Base-by-base conservation (phyloP, 2,797 vertebrate genomes). In the Eulemur coronatus region DNA sequence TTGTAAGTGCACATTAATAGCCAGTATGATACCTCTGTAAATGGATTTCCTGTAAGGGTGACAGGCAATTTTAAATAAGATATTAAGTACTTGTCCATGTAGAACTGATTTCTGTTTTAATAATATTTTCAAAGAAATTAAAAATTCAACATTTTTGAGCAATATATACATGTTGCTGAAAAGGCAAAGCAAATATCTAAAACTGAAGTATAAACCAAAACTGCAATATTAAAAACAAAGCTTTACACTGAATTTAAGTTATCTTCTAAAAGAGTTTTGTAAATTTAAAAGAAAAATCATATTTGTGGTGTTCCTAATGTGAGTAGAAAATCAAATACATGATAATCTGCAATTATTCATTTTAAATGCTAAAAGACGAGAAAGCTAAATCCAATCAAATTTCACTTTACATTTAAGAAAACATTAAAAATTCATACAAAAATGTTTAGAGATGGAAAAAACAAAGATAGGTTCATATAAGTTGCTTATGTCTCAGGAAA, bases 301-400 rank as follows among this genome's bases (percentile, higher is more conserved):
- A 87, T 28, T 52, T 95, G n/a, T 30, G 75, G 11, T 82, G 17
- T 65, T 97, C 22, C 52, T 59, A 87, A 72, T 26, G 46, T 61
- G 8, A 30, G 3, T 8, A 88, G 43, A 96, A 93, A 94, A 81
- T 38, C 7, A 89, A 73, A n/a, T 13, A 59, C 20, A 65, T 14
- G 59, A 89, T 46, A 17, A 84, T 55, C 91, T 95, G 26, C 41
- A 70, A 86, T 70, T 35, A 73, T 65, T 76, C 84, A 84, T 43
- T 94, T 86, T 72, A 75, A 93, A 92, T 81, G 57, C 22, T 69
- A 72, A 97, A 95, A 84, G 65, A 24, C 75, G 91, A 78, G 46
- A 93, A 76, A 80, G n/a, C 43, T 78, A 92, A 94, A 91, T 57
- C 67, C 52, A 91, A 26, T 70, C 28, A 43, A 96, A 65, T 15